Percentiles rank a stretch among this genome's conserved stretches.
phyloP scores from a whole-genome alignment of 2,113 vertebrate genomes.

The Paedocypris sp. region DNA sequence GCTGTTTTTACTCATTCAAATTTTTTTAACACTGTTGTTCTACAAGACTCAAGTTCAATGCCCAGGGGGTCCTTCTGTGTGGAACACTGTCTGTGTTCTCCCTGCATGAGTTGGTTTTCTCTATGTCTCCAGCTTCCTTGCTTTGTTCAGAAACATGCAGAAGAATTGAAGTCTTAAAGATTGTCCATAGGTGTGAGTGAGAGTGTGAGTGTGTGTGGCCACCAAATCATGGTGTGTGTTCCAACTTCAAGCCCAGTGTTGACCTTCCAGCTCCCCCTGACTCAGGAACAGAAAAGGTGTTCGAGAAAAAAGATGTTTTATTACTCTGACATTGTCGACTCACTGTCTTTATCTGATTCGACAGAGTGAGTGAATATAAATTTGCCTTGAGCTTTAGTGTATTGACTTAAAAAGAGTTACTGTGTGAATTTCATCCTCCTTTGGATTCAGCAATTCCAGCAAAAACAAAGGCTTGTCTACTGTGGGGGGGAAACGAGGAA shows the following conservation, averaged over 20 bases:
- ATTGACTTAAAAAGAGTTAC: slow-evolving; percentile 16
- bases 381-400: not conserved
- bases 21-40: not conserved
- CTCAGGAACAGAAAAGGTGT: not conserved
- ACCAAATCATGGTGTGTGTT: no score
- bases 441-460: slow-evolving; percentile 11
- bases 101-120: no score
- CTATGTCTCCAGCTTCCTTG: no score
- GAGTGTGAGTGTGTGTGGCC: no score
- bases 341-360: slow-evolving; percentile 2
- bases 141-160: no score
- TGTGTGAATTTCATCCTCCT: not conserved
- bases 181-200: no score
- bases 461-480: slow-evolving; percentile 19
- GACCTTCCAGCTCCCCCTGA: no score
- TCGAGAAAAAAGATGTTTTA: not conserved
- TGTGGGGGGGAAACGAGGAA: slow-evolving; percentile 10
- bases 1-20: not conserved
- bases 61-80: no score
- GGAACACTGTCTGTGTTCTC: no score
- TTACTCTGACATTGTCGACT: not conserved
- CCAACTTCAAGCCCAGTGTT: no score
- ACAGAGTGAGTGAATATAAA: not conserved
- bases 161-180: no score
- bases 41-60: no score